Evolutionary conservation across 1,140 invertebrate species (phyloP).

Genomic region (Tetramorium parvispinum): DNA sequence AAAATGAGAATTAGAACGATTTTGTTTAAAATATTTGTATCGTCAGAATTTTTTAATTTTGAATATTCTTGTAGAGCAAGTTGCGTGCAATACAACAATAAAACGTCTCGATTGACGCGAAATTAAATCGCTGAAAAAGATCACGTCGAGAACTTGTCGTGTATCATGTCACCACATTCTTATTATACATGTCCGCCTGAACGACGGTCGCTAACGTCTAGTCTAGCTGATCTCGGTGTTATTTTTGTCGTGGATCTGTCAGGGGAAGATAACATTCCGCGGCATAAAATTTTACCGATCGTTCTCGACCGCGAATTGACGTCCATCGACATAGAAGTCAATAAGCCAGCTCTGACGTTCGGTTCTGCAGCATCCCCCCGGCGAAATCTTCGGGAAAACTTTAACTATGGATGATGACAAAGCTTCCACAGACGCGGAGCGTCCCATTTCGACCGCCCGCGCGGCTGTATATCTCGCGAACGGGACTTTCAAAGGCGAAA

Average conservation of each 20-base stretch:
- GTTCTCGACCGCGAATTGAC: constrained; percentile 34
- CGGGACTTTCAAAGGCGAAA: constrained; percentile 56
- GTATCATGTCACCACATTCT: background rate
- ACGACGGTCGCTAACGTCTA: background rate
- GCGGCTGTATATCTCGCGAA: constrained; percentile 46
- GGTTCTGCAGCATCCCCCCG: background rate
- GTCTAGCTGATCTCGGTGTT: background rate
- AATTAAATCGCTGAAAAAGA: constrained; percentile 31
- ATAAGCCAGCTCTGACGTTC: constrained; percentile 16
- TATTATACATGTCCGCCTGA: background rate
- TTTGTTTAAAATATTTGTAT: background rate
- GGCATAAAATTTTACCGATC: constrained; percentile 50
- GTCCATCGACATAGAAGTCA: constrained; percentile 23
- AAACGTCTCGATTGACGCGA: background rate
- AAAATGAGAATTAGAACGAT: constrained; percentile 6
- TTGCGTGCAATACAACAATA: constrained; percentile 5
- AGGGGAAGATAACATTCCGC: background rate
- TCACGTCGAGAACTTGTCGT: background rate
- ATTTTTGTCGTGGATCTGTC: background rate
- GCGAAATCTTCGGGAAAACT: constrained; percentile 40
- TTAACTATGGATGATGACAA: constrained; percentile 47
- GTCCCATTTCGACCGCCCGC: constrained; percentile 3
- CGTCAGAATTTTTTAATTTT: constrained; percentile 28
- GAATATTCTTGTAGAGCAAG: constrained; percentile 5
- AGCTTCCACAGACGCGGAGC: background rate